Evolutionary conservation across 2,888 invertebrate genomes (phyloP).

Genomic region (Odontomyia ornata): DNA sequence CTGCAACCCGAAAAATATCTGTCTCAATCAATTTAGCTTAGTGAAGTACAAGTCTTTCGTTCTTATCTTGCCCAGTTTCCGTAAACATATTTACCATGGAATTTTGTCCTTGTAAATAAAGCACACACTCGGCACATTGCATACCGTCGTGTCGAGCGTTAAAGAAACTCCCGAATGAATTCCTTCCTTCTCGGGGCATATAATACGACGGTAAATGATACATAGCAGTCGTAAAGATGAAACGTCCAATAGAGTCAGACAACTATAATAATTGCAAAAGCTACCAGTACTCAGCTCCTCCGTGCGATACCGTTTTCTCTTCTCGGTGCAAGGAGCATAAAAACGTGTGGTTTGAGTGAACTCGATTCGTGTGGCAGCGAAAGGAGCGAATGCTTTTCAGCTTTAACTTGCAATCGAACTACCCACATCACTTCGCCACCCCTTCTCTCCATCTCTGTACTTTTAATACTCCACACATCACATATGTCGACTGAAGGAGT

Average conservation of each 20-base stretch:
- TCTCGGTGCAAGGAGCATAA: background rate
- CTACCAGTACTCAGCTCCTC: slow-evolving; percentile 5
- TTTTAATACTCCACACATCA: background rate
- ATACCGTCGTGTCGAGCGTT: background rate
- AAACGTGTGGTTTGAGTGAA: background rate
- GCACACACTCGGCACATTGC: background rate
- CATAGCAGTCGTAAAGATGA: slow-evolving; percentile 48
- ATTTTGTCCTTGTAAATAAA: background rate
- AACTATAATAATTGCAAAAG: slow-evolving; percentile 48
- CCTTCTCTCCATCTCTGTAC: too few species aligned
- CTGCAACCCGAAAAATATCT: slow-evolving; percentile 3
- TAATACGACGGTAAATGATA: slow-evolving; percentile 43
- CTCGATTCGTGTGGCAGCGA: background rate
- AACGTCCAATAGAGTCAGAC: slow-evolving; percentile 46
- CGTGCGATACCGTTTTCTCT: slow-evolving; percentile 40
- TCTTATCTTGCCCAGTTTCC: slow-evolving; percentile 30
- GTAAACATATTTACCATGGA: slow-evolving; percentile 32
- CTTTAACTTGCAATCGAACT: background rate
- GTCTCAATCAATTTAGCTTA: slow-evolving; percentile 27
- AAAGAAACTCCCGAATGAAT: slow-evolving; percentile 22
- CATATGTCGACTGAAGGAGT: slow-evolving; percentile 9
- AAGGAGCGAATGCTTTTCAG: background rate
- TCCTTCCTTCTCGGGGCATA: slow-evolving; percentile 10
- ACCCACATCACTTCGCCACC: background rate
- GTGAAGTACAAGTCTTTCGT: slow-evolving; percentile 24